Evolutionary conservation across 2,113 vertebrate species (phyloP).

Genomic region (Etia nguti): DNA sequence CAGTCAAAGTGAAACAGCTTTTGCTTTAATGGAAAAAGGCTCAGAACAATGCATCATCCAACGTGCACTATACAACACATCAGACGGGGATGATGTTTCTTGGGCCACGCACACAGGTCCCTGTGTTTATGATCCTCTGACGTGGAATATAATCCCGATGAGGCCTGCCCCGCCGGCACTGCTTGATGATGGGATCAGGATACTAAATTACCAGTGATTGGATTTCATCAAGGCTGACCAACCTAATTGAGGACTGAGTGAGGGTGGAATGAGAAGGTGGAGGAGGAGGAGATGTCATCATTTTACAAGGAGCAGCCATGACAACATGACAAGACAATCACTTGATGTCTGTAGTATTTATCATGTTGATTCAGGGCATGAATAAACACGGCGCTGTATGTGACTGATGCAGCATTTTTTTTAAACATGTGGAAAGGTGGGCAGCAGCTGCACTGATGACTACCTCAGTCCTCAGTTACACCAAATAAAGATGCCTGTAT

Average conservation of each 20-base stretch:
- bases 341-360: not conserved
- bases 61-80: not conserved
- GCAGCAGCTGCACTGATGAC: not conserved
- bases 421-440: not conserved
- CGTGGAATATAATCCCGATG: constrained; percentile 56
- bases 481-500: not conserved
- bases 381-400: not conserved
- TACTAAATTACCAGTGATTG: constrained; percentile 65
- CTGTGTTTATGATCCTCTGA: constrained; percentile 54
- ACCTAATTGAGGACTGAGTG: constrained; percentile 42
- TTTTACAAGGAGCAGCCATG: not conserved
- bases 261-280: not conserved
- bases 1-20: not conserved
- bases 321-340: not conserved
- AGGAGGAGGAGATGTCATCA: not conserved
- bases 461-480: not conserved
- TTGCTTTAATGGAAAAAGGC: not conserved
- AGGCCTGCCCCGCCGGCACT: not conserved
- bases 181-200: constrained; percentile 43
- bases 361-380: not conserved
- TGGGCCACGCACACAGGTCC: not conserved
- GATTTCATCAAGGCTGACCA: constrained; percentile 62
- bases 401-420: constrained; percentile 3
- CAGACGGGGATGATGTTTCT: not conserved
- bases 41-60: not conserved